Evolutionary conservation across 2,113 vertebrate species (phyloP).

Genomic region (Solenodon paradoxus): DNA sequence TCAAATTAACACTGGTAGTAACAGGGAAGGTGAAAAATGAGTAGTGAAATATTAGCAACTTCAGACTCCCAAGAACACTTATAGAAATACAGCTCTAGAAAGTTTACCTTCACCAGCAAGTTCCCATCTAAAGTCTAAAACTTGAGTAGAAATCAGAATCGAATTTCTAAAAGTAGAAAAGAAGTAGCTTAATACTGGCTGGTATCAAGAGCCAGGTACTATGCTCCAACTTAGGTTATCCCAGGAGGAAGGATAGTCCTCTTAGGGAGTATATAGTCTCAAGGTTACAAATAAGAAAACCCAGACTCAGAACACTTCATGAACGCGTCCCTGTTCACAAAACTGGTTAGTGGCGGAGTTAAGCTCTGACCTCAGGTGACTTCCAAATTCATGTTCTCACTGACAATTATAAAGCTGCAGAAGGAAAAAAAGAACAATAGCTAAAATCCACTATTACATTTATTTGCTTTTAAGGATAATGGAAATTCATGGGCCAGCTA

Average conservation of each 20-base stretch:
- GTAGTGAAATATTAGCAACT: constrained; percentile 23
- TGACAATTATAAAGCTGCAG: not conserved
- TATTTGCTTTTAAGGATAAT: not conserved
- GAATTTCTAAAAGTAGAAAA: not conserved
- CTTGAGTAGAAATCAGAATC: not conserved
- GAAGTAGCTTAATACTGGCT: not conserved
- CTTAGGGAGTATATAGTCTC: not conserved
- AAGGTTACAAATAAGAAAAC: not conserved
- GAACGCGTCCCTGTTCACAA: not conserved
- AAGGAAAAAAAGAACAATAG: not conserved
- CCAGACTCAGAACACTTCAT: not conserved
- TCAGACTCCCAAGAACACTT: not conserved
- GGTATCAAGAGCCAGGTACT: not conserved
- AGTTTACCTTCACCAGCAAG: not conserved
- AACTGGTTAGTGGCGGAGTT: not conserved
- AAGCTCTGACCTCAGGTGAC: not conserved
- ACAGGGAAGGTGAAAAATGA: not conserved
- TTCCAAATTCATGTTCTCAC: not conserved
- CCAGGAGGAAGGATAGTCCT: not conserved
- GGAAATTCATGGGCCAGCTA: not conserved
- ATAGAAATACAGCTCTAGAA: not conserved
- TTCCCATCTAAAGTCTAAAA: not conserved
- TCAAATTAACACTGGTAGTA: constrained; percentile 21
- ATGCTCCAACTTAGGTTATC: not conserved
- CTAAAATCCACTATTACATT: not conserved